Conservation (phyloP, 2,113 vertebrate genomes). For the Picathartes gymnocephalus region DNA sequence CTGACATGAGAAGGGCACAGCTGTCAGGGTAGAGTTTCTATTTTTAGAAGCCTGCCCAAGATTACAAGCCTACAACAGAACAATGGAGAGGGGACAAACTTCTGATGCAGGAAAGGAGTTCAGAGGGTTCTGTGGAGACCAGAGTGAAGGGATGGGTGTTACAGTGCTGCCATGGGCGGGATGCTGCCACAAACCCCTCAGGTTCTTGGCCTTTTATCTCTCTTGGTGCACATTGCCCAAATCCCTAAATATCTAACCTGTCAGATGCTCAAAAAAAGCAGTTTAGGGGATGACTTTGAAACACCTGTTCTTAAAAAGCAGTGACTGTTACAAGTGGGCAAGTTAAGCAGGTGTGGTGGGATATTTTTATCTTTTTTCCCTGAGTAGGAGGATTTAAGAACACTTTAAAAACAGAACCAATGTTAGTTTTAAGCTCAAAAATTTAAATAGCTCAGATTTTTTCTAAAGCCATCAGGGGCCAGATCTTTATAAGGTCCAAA, state of each 20-base stretch:
- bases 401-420: neutral
- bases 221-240: neutral
- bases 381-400: neutral
- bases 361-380: neutral
- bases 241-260: neutral
- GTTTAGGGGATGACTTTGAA: neutral
- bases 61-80: neutral
- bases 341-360: neutral
- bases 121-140: neutral
- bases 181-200: neutral
- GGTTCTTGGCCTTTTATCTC: neutral
- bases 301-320: neutral
- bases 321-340: neutral
- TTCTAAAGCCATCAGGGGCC: neutral
- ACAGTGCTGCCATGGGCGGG: neutral
- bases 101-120: neutral
- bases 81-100: neutral
- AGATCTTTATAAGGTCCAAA: neutral
- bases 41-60: neutral
- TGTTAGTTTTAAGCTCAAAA: neutral
- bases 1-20: conserved; percentile 1
- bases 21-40: neutral
- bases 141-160: neutral
- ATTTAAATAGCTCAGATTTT: neutral
- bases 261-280: neutral